Evolutionary conservation across 2,113 vertebrate genomes (phyloP).

Genomic region (Oncorhynchus mykiss): DNA sequence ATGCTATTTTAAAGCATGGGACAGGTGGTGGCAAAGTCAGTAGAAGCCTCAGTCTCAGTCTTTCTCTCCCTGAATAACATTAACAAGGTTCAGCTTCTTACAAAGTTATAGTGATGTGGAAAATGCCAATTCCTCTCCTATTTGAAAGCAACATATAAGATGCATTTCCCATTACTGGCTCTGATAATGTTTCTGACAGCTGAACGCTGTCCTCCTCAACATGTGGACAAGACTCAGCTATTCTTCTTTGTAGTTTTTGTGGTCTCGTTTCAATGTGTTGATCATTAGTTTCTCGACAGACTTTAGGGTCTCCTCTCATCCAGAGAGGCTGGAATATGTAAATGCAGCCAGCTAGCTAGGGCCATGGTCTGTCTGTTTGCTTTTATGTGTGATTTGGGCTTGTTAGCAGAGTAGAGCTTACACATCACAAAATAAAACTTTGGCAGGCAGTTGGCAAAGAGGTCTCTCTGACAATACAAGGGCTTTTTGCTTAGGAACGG

Average conservation of each 20-base stretch:
- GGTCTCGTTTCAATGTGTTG: conserved; percentile 11
- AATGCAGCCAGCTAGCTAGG: conserved; percentile 14
- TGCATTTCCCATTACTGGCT: background rate
- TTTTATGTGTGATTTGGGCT: conserved; percentile 46
- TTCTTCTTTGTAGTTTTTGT: conserved; percentile 15
- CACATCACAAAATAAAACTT: conserved; percentile 29
- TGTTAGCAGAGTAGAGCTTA: conserved; percentile 36
- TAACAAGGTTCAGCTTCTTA: background rate
- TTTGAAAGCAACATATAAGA: background rate
- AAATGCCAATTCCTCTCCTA: conserved; percentile 12
- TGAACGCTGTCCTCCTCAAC: background rate
- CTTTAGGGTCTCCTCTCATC: conserved; percentile 2
- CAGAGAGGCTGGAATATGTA: conserved; percentile 28
- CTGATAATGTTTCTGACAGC: conserved; percentile 18
- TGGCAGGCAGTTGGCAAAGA: conserved; percentile 26
- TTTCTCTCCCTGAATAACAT: conserved; percentile 5
- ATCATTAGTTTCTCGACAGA: conserved; percentile 27
- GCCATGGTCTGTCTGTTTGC: conserved; percentile 37
- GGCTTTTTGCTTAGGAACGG: conserved; percentile 16
- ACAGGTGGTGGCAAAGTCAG: conserved; percentile 38
- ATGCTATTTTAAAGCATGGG: conserved; percentile 2
- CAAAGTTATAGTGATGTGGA: background rate
- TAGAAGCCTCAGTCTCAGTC: background rate
- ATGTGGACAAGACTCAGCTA: background rate
- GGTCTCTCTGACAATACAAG: conserved; percentile 23